These are phyloP conservation scores for Mohoua ochrocephala DNA, from an alignment of 2,113 vertebrate species.

Conservation along the genomic window DNA sequence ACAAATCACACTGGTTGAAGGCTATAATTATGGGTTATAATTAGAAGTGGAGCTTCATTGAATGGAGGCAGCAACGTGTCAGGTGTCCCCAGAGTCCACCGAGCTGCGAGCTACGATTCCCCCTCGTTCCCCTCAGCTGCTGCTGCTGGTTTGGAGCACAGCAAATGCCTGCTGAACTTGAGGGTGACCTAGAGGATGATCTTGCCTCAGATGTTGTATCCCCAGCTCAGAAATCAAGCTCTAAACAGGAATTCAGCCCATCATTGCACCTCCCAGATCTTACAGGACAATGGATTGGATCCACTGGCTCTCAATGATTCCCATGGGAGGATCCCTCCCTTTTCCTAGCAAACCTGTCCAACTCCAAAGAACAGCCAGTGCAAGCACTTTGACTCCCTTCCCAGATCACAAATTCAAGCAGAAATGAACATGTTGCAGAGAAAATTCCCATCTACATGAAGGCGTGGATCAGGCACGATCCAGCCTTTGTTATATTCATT, in stretches of 20 bases:
- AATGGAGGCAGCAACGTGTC: not conserved
- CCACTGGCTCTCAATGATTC: not conserved
- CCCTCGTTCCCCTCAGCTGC: not conserved
- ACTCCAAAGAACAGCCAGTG: not conserved
- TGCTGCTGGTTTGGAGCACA: not conserved
- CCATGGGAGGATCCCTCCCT: not conserved
- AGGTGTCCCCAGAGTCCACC: not conserved
- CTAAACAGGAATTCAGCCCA: not conserved
- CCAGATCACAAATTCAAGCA: not conserved
- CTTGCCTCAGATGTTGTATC: not conserved
- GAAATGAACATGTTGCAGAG: not conserved
- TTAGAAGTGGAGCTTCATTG: conserved; percentile 51
- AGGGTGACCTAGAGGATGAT: not conserved
- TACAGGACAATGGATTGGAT: not conserved
- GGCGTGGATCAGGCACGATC: not conserved
- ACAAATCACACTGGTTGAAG: conserved; percentile 46
- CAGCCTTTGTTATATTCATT: not conserved
- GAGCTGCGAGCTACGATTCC: not conserved
- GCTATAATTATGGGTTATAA: conserved; percentile 60
- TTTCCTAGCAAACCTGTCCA: not conserved
- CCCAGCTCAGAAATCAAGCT: not conserved
- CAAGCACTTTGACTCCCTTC: not conserved
- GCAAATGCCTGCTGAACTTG: not conserved
- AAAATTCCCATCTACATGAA: not conserved
- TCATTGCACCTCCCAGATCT: not conserved